These are phyloP conservation scores for Entomobrya proxima DNA, from an alignment of 2,888 invertebrate genomes.

Conservation along the genomic window DNA sequence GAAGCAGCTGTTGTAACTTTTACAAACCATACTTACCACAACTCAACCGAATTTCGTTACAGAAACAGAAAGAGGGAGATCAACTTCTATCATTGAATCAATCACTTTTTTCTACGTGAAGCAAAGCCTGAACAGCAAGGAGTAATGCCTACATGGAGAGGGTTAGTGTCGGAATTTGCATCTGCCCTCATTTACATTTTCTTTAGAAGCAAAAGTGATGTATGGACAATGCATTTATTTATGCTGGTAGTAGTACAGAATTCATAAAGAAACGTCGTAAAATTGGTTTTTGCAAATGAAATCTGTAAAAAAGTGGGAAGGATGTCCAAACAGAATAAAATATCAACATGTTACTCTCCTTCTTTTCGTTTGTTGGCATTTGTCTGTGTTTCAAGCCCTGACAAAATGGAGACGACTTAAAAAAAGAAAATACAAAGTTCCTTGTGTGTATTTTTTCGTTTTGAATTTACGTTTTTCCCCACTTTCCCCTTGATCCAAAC, in stretches of 20 bases:
- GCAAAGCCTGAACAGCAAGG: not conserved
- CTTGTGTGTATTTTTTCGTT: constrained; percentile 20
- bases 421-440: not conserved
- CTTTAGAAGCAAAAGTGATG: not conserved
- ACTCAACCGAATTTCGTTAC: not conserved
- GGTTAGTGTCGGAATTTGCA: not conserved
- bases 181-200: constrained; percentile 25
- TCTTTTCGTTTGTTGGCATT: not conserved
- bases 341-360: constrained; percentile 52
- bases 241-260: not conserved
- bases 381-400: not conserved
- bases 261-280: not conserved
- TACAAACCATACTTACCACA: constrained; percentile 7
- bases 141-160: not conserved
- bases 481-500: not conserved
- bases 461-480: constrained; percentile 53
- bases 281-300: not conserved
- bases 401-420: constrained; percentile 16
- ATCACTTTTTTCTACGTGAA: not conserved
- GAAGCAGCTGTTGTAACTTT: not conserved
- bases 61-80: not conserved
- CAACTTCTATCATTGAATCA: constrained; percentile 23
- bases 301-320: not conserved
- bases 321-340: constrained; percentile 65
- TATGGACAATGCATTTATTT: not conserved